Evolutionary conservation across 2,888 invertebrate genomes (phyloP).

Genomic region (Orthosia incerta): DNA sequence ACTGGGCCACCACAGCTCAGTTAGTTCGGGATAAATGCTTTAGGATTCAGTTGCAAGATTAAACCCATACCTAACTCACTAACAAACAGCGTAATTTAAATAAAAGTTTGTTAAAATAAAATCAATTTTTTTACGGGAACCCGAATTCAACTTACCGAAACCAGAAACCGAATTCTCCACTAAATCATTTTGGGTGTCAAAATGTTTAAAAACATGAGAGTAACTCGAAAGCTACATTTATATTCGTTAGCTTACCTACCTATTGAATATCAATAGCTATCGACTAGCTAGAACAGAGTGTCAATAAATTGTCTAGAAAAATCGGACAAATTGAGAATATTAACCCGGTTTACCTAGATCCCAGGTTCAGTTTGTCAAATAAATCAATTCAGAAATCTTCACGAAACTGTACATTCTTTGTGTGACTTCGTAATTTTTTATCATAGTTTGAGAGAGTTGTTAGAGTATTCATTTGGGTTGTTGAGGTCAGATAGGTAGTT

Average conservation of each 20-base stretch:
- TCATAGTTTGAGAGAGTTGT: no score
- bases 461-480: no score
- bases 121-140: not conserved
- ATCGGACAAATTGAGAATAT: slow-evolving; percentile 25
- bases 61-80: no score
- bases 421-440: not conserved
- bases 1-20: no score
- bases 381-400: slow-evolving; percentile 11
- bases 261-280: slow-evolving; percentile 47
- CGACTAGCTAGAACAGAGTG: slow-evolving; percentile 16
- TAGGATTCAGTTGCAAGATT: no score
- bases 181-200: slow-evolving; percentile 38
- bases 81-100: no score
- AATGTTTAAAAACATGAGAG: slow-evolving; percentile 36
- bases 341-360: slow-evolving; percentile 1
- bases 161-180: not conserved
- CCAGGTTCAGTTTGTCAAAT: slow-evolving; percentile 7
- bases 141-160: not conserved
- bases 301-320: slow-evolving; percentile 16
- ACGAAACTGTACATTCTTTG: not conserved
- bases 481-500: no score
- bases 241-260: slow-evolving; percentile 1
- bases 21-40: no score
- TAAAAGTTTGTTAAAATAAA: no score
- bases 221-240: slow-evolving; percentile 26